Conservation (phyloP, 2,888 invertebrate species). For the Cylindroiulus punctatus region DNA sequence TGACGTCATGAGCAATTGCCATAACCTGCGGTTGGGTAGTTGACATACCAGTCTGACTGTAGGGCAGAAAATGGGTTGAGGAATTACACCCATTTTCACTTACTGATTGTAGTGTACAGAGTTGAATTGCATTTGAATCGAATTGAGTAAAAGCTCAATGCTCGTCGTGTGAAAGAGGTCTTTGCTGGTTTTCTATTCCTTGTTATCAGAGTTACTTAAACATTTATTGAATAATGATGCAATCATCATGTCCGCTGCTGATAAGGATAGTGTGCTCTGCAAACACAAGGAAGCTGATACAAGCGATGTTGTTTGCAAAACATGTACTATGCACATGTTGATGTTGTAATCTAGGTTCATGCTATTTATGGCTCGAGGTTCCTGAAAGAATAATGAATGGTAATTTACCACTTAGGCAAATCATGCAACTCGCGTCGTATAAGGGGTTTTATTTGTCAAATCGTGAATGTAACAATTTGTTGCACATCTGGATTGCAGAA, state of each 20-base stretch:
- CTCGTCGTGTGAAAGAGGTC: neutral
- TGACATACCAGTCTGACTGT: neutral
- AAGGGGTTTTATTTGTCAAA: neutral
- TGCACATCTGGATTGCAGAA: neutral
- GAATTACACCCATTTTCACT: too few species aligned
- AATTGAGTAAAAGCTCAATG: neutral
- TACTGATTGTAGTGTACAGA: too few species aligned
- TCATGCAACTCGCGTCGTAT: neutral
- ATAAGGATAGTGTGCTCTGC: neutral
- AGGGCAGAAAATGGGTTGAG: too few species aligned
- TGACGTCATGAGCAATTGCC: neutral
- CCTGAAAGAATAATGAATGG: neutral
- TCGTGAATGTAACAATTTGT: neutral
- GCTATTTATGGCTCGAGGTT: neutral
- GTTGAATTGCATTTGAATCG: too few species aligned
- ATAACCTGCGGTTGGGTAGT: neutral
- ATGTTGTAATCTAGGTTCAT: neutral
- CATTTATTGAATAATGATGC: neutral
- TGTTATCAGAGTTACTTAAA: neutral
- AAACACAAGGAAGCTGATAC: neutral
- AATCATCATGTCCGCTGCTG: neutral
- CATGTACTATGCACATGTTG: too few species aligned
- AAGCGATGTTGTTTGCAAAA: neutral
- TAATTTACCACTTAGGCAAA: neutral
- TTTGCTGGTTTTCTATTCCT: neutral